Conservation (phyloP, 2,888 invertebrate species). For the Griposia aprilina region DNA sequence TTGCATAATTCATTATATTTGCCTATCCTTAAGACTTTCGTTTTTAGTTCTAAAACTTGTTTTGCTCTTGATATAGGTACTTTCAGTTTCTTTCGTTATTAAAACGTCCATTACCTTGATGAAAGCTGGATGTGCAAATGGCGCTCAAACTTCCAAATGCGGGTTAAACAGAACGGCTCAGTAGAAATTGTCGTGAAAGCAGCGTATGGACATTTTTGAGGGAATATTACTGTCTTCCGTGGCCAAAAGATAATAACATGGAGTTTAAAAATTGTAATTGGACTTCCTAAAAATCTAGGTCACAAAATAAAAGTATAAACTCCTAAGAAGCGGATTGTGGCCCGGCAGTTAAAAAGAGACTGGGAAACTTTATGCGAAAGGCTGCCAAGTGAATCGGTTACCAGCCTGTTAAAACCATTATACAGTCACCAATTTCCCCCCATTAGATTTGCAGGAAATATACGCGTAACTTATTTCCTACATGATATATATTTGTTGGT, state of each 20-base stretch:
- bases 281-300: constrained; percentile 22
- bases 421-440: constrained; percentile 40
- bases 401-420: constrained; percentile 38
- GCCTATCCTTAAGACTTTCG: constrained; percentile 55
- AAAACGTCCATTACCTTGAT: constrained; percentile 32
- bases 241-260: constrained; percentile 16
- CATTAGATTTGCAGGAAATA: constrained; percentile 46
- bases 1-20: constrained; percentile 50
- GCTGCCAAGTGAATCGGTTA: constrained; percentile 37
- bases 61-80: constrained; percentile 43
- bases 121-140: constrained; percentile 29
- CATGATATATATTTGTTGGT: constrained; percentile 31
- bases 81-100: constrained; percentile 58
- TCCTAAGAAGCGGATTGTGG: constrained; percentile 11
- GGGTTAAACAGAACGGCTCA: constrained; percentile 22
- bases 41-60: constrained; percentile 59
- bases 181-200: constrained; percentile 49
- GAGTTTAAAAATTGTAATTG: constrained; percentile 23
- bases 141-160: not conserved
- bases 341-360: constrained; percentile 27
- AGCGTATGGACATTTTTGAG: constrained; percentile 1
- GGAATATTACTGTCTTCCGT: constrained; percentile 18
- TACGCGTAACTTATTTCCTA: constrained; percentile 44
- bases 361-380: constrained; percentile 6
- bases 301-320: constrained; percentile 11